phyloP scores from a whole-genome alignment of 2,797 vertebrate genomes.

The Crax fasciolata region DNA sequence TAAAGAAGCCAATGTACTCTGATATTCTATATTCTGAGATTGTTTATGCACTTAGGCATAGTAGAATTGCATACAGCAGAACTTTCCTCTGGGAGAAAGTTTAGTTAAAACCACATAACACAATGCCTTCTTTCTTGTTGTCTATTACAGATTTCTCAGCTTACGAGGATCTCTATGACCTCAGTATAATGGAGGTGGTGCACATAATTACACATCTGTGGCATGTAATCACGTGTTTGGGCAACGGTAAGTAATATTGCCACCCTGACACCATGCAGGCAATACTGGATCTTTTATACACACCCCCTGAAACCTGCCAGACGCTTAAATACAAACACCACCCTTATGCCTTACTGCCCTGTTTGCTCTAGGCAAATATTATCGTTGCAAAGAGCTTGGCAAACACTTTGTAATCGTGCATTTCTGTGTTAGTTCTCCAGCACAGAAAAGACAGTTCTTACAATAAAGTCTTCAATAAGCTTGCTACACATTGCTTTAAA shows the following conservation, averaged over 20 bases:
- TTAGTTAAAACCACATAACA: background rate
- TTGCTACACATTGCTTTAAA: background rate
- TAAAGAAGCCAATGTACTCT: background rate
- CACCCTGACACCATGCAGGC: background rate
- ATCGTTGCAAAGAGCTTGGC: background rate
- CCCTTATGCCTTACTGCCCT: background rate
- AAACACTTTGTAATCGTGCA: background rate
- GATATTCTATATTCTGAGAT: background rate
- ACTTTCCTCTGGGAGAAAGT: background rate
- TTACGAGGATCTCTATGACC: background rate
- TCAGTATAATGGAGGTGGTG: background rate
- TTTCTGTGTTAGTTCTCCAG: background rate
- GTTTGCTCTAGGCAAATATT: conserved; percentile 27
- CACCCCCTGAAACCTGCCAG: background rate
- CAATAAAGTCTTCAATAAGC: background rate
- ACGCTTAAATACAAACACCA: background rate
- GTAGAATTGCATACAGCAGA: background rate
- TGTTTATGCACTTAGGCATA: fast-evolving
- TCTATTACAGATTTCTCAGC: background rate
- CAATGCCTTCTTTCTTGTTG: background rate
- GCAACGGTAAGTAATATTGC: background rate
- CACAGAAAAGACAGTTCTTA: background rate
- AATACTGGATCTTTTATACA: background rate
- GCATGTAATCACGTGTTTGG: background rate
- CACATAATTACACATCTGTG: background rate